phyloP scores from a whole-genome alignment of 2,113 vertebrate genomes.

The Naja naja region DNA sequence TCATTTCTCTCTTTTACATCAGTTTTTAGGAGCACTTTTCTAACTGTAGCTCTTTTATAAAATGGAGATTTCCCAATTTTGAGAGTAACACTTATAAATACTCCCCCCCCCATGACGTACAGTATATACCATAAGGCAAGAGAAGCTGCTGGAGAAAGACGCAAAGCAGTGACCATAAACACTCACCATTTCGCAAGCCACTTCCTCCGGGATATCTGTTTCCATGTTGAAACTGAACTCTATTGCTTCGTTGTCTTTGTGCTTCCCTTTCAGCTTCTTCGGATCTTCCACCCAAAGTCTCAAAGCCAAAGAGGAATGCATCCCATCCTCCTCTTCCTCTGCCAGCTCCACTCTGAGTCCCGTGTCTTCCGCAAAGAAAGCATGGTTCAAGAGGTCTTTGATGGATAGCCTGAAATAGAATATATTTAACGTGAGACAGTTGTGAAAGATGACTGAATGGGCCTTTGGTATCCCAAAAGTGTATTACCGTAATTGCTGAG shows the following conservation, averaged over 20 bases:
- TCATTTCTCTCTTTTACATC: not conserved
- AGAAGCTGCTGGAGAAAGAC: not conserved
- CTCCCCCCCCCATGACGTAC: not conserved
- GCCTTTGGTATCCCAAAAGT: not conserved
- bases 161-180: not conserved
- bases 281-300: constrained; percentile 95
- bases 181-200: constrained; percentile 92
- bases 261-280: constrained; percentile 93
- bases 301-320: constrained; percentile 80
- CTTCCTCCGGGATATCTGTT: constrained; percentile 86
- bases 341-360: constrained; percentile 91
- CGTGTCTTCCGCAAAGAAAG: constrained; percentile 92
- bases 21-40: not conserved
- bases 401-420: constrained; percentile 77
- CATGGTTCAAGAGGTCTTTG: constrained; percentile 85
- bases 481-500: not conserved
- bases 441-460: not conserved
- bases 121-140: not conserved
- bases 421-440: fast-evolving
- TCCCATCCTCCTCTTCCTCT: constrained; percentile 85
- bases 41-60: not conserved
- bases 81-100: not conserved
- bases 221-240: constrained; percentile 94
- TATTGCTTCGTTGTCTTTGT: constrained; percentile 97
- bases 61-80: not conserved